phyloP scores from a whole-genome alignment of 1,140 invertebrate genomes.

The Hyles vespertilio region DNA sequence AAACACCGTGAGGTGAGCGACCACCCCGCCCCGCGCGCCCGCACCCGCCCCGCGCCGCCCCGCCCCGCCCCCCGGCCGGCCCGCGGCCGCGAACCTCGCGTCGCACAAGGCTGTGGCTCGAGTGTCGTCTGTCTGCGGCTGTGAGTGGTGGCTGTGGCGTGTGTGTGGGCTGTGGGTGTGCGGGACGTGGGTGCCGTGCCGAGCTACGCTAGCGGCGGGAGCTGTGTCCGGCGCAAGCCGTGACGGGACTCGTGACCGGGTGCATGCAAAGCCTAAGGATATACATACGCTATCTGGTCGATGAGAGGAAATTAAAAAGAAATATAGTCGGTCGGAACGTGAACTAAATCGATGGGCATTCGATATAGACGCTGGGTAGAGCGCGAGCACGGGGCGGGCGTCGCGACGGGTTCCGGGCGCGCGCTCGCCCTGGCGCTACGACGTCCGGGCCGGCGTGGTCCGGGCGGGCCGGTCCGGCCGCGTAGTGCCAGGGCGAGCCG shows the following conservation, averaged over 20 bases:
- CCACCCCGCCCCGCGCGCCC: constrained; percentile 46
- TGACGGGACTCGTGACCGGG: constrained; percentile 67
- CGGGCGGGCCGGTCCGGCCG: not conserved
- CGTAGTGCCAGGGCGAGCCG: constrained; percentile 31
- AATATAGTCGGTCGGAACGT: constrained; percentile 66
- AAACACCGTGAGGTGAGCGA: constrained; percentile 67
- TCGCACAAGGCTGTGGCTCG: constrained; percentile 69
- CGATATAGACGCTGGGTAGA: constrained; percentile 73
- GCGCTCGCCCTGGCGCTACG: constrained; percentile 35
- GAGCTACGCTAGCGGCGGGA: constrained; percentile 67
- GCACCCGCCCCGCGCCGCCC: constrained; percentile 39
- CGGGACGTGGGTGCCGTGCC: constrained; percentile 70
- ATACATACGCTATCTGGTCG: constrained; percentile 68
- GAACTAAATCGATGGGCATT: constrained; percentile 63
- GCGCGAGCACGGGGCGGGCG: constrained; percentile 55
- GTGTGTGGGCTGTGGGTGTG: constrained; percentile 51
- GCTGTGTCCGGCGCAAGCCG: constrained; percentile 61
- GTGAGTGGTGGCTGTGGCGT: constrained; percentile 56
- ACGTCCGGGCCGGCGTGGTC: not conserved
- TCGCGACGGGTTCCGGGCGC: constrained; percentile 19
- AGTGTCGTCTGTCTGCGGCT: constrained; percentile 69
- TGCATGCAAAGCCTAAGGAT: constrained; percentile 70
- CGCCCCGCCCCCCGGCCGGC: constrained; percentile 47
- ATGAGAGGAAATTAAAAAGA: constrained; percentile 73
- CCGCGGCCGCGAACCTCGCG: constrained; percentile 63